Conservation (phyloP, 2,888 invertebrate species). For the Acanthosepion lycidas region DNA sequence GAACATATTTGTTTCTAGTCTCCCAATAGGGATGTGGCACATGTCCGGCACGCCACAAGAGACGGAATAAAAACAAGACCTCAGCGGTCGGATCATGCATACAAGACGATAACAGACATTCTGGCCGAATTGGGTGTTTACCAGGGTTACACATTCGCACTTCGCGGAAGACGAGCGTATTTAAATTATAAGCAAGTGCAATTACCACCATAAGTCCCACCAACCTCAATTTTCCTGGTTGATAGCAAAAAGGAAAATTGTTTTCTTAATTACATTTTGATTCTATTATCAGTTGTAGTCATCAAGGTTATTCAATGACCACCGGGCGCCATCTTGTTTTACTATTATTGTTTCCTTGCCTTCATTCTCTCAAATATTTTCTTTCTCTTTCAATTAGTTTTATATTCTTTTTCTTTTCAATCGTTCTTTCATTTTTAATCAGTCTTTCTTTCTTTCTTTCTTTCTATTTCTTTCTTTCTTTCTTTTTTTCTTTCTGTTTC, state of each 20-base stretch:
- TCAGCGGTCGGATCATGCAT: not conserved
- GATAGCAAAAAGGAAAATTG: not conserved
- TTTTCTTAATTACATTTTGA: not conserved
- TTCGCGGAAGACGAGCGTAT: not conserved
- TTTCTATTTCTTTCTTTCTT: not conserved
- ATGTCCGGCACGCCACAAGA: not conserved
- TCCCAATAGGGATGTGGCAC: not conserved
- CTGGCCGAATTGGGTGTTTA: not conserved
- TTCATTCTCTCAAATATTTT: not conserved
- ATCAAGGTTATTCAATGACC: not conserved
- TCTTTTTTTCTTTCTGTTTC: not conserved
- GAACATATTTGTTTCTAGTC: not conserved
- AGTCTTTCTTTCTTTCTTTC: not conserved
- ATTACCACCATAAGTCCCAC: not conserved
- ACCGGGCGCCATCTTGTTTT: not conserved
- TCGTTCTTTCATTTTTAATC: not conserved
- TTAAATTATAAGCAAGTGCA: not conserved
- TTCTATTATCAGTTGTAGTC: not conserved
- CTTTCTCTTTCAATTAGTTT: not conserved
- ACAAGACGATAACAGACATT: no score
- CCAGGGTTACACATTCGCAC: not conserved
- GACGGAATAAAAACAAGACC: not conserved
- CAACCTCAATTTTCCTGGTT: not conserved
- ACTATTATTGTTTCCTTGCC: not conserved
- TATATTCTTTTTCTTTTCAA: not conserved